These are phyloP conservation scores for Trematomus bernacchii DNA, from an alignment of 2,797 vertebrate species.

Conservation along the genomic window DNA sequence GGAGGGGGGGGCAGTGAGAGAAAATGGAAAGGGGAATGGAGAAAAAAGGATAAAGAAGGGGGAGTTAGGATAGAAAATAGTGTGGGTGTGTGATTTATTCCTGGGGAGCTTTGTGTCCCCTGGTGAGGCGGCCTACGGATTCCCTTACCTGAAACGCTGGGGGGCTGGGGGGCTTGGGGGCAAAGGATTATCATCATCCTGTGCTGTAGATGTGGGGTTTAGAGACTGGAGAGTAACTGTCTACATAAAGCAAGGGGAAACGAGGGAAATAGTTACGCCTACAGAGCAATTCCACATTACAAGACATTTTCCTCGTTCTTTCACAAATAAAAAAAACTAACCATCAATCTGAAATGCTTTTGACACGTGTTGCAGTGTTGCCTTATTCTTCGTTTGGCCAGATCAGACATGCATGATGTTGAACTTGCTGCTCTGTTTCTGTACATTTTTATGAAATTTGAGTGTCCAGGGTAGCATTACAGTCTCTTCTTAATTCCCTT, in stretches of 20 bases:
- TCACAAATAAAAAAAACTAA: not conserved
- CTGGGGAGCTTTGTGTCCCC: slow-evolving; percentile 66
- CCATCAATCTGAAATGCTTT: slow-evolving; percentile 4
- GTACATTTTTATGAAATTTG: slow-evolving; percentile 8
- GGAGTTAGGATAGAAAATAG: slow-evolving; percentile 41
- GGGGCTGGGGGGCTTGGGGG: not conserved
- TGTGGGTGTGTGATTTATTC: slow-evolving; percentile 75
- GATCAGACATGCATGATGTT: slow-evolving; percentile 34
- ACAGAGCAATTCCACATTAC: not conserved
- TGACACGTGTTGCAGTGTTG: not conserved
- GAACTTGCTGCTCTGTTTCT: slow-evolving; percentile 18
- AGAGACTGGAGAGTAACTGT: slow-evolving; percentile 11
- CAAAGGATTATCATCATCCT: slow-evolving; percentile 43
- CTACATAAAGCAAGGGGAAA: slow-evolving; percentile 21
- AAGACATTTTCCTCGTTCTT: not conserved
- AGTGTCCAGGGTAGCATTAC: slow-evolving; percentile 18
- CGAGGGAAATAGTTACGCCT: not conserved
- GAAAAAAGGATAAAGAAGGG: slow-evolving; percentile 37
- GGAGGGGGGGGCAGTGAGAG: not conserved
- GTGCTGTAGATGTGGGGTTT: slow-evolving; percentile 27
- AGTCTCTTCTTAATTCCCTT: slow-evolving; percentile 16
- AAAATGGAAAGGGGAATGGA: slow-evolving; percentile 10
- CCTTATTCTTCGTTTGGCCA: slow-evolving; percentile 20
- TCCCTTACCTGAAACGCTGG: slow-evolving; percentile 57
- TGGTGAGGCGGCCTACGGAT: slow-evolving; percentile 60